These are phyloP conservation scores for Drosophila atripex DNA, from an alignment of 2,888 invertebrate species.

Conservation along the genomic window DNA sequence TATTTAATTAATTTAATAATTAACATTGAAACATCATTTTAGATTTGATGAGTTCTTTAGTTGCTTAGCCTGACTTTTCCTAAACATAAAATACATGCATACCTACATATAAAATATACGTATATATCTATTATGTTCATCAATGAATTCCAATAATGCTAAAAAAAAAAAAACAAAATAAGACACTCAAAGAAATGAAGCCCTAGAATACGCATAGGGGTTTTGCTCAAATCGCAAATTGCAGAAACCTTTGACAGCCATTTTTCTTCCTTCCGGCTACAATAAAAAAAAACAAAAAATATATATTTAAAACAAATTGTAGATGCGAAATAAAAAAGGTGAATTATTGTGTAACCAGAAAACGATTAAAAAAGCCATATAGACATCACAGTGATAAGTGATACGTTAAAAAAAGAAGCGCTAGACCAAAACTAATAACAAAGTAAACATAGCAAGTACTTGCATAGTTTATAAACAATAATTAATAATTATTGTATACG, in stretches of 20 bases:
- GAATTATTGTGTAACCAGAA: conserved; percentile 5
- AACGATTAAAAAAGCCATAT: not conserved
- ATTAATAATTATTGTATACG: not conserved
- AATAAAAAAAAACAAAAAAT: not conserved
- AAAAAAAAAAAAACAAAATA: not conserved
- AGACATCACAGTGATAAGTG: conserved; percentile 27
- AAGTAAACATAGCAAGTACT: conserved; percentile 6
- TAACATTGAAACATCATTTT: not conserved
- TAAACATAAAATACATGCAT: conserved; percentile 9
- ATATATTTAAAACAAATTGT: conserved; percentile 4
- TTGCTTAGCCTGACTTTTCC: conserved; percentile 2
- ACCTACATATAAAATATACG: conserved; percentile 3
- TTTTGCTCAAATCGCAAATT: conserved; percentile 30
- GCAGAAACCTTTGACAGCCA: conserved; percentile 21
- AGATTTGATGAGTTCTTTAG: conserved; percentile 13
- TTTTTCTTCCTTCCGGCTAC: conserved; percentile 17
- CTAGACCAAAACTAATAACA: conserved; percentile 11
- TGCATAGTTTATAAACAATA: not conserved
- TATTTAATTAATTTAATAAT: not conserved
- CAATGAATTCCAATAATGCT: conserved; percentile 5
- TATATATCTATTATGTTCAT: conserved; percentile 9
- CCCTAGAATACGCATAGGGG: conserved; percentile 3
- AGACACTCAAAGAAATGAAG: too few species aligned
- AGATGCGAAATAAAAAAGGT: conserved; percentile 15
- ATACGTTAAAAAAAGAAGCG: conserved; percentile 8